Evolutionary conservation across 2,113 vertebrate species (phyloP).

Genomic region (Megatriorchis doriae): DNA sequence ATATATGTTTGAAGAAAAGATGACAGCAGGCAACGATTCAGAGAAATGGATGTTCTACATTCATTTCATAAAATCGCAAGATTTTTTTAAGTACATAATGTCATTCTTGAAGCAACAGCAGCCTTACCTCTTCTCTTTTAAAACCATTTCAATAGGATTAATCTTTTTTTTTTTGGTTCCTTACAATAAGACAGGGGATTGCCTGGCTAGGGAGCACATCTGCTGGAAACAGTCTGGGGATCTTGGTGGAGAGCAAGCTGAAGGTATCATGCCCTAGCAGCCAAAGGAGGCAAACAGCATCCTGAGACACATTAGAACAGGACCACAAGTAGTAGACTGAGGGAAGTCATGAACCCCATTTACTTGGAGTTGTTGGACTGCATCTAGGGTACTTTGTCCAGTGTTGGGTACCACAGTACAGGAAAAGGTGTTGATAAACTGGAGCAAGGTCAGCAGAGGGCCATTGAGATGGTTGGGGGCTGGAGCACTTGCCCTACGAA

Average conservation of each 20-base stretch:
- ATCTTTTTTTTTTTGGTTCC: not conserved
- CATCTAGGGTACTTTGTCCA: not conserved
- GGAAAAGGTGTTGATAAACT: not conserved
- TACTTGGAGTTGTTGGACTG: not conserved
- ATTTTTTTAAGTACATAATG: not conserved
- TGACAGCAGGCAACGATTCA: not conserved
- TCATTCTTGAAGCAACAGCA: not conserved
- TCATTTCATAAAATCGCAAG: not conserved
- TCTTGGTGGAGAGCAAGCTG: not conserved
- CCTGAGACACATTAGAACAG: not conserved
- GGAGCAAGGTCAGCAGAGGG: not conserved
- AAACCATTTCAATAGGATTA: not conserved
- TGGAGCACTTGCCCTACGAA: not conserved
- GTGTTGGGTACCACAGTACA: not conserved
- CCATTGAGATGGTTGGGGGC: not conserved
- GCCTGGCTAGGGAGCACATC: not conserved
- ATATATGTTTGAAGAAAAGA: not conserved
- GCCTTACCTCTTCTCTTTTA: not conserved
- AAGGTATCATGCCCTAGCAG: not conserved
- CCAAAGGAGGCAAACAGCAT: not conserved
- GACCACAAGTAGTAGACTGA: not conserved
- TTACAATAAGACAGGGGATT: not conserved
- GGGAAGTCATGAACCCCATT: not conserved
- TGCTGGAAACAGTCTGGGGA: not conserved
- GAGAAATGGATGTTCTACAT: not conserved